Evolutionary conservation across 2,888 invertebrate species (phyloP), one percentile per base, ranked within the genome.

Genomic region (Idaea biselata): DNA sequence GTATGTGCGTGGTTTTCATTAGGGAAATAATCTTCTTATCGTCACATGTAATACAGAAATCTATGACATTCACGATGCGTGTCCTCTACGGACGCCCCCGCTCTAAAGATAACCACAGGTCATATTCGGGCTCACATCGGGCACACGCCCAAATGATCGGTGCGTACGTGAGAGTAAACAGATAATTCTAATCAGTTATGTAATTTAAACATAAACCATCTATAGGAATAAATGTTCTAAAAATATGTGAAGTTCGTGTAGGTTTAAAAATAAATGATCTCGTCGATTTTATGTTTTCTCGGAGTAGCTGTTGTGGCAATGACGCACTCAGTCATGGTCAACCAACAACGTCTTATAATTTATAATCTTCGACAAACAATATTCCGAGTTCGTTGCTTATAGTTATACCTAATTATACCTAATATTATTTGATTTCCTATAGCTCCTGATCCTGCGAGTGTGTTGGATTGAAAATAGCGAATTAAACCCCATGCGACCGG

Each of bases 101-200:
- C 80, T 82, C 88, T 88, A 89, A 88, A 89, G 88, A 89, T 89
- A 88, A 87, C 81, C 81, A 66, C 77, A 77, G 85, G 83, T 86
- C 87, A 83, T 73, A 73, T 68, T 64, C 68, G 74, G 71, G 65
- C 70, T 70, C 69, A 63, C 67, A 65, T 68, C 81, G 87, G 87
- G 87, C 88, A 84, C 82, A 69, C 83, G 81, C 86, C 87, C 87
- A 89, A 88, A 77, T 78, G 70, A 68, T 68, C 68, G 14, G 44
- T 44, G 44, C 44, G 44, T 14, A 44, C 44, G 44, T 44, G 44
- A 44, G 44, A 44, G 44, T 44, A 44, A 44, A 44, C 44, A 44
- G 44, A 44, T 44, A 11, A 44, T 11, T 32, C 32, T 11, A 44
- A 44, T 44, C 44, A 44, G 44, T 44, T 44, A 44, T 11, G 11